Base-by-base conservation (phyloP, 1,140 invertebrate species). In the Helicoverpa zea region DNA sequence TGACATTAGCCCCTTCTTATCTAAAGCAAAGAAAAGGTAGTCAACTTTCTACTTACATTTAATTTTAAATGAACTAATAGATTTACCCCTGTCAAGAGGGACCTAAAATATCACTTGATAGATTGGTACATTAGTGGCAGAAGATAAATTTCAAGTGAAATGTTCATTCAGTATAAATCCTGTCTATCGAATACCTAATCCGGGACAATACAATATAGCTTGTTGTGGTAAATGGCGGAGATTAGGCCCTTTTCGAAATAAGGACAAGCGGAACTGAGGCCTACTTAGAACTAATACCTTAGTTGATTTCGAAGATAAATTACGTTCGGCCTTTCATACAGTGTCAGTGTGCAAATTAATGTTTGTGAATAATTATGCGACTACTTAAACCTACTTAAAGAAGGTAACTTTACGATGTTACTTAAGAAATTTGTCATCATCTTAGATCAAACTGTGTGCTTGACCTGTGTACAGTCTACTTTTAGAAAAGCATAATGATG, bases 141-240 rank as follows among this genome's bases (percentile, higher is more conserved):
- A 18, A 63, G 16, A 76, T 63, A 76, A 76, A 76, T 77, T 64
- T 47, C 43, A 64, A 73, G 11, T 51, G 47, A 64, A 64, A 64
- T 47, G 59, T 66, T 77, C 47, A 52, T 49, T 64, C 58, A 12
- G 74, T 77, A 77, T 64, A 66, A 64, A 64, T 77, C 74, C 59
- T 52, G 74, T 52, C 47, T 77, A 61, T 64, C 59, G 49, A 77
- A 64, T 13, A 23, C 66, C 43, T 64, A 77, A 77, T 58, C 70
- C 51, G 30, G 52, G 30, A 73, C 70, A 58, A 58, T 30, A 73
- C 54, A 58, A 16, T 73, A 73, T 56, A 43, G 52, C 14, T 49
- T 13, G 76, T 54, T 68, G 76, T 23, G 76, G 76, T 78, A 68
- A 78, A 68, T 68, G 68, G 43, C 76, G 76, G 76, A 78, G 76